These are phyloP conservation scores for Musca vetustissima DNA, from an alignment of 1,140 invertebrate species.

Conservation along the genomic window DNA sequence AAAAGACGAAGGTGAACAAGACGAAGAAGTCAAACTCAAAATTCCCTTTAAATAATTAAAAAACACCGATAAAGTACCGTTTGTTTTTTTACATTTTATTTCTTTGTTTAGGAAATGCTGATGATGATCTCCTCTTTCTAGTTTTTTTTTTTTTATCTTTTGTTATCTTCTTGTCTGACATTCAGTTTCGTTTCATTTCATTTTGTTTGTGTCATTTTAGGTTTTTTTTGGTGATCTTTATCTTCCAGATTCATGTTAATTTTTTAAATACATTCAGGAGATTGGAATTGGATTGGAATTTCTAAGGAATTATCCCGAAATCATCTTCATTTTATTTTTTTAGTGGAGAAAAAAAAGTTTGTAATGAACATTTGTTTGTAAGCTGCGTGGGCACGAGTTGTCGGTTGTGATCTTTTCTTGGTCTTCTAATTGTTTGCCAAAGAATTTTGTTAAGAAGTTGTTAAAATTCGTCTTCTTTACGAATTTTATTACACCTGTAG, in stretches of 20 bases:
- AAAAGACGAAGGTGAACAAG: too few relatives aligned
- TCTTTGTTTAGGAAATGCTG: too few relatives aligned
- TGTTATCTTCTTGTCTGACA: too few relatives aligned
- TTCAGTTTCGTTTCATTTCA: too few relatives aligned
- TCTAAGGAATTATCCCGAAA: background rate
- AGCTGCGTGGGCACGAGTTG: constrained; percentile 5
- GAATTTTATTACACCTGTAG: too few relatives aligned
- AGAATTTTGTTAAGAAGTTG: background rate
- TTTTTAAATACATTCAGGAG: background rate
- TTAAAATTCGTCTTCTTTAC: too few relatives aligned
- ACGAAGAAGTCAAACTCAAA: background rate
- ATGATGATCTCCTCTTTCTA: background rate
- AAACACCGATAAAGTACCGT: background rate
- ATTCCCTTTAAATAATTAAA: constrained; percentile 15
- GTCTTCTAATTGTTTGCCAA: background rate
- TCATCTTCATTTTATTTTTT: too few relatives aligned
- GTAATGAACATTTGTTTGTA: background rate
- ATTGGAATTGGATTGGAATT: too few relatives aligned
- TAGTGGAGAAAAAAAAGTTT: too few relatives aligned
- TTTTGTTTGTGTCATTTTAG: constrained; percentile 1
- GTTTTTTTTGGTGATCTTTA: background rate
- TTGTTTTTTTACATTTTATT: too few relatives aligned
- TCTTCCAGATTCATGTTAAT: constrained; percentile 9
- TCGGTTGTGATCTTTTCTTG: too few relatives aligned
- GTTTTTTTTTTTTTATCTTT: background rate